Conservation (phyloP, 2,888 invertebrate species). For the Mesoligia furuncula region DNA sequence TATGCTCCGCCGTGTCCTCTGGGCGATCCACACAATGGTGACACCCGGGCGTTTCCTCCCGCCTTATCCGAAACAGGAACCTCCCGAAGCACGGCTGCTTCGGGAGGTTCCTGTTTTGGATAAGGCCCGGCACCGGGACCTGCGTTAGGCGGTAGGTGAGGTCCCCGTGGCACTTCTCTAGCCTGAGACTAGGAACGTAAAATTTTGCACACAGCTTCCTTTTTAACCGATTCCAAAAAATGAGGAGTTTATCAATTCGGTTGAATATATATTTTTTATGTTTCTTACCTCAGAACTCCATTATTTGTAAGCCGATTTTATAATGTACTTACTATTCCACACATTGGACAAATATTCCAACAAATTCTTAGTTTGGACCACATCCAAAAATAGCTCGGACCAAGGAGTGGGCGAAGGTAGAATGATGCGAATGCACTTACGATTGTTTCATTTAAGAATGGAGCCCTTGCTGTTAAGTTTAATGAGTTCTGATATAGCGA, state of each 20-base stretch:
- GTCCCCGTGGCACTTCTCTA: too few species aligned
- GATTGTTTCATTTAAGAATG: conserved; percentile 86
- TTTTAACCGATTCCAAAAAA: background rate
- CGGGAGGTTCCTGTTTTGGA: too few species aligned
- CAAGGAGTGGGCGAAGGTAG: conserved; percentile 86
- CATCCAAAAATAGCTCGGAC: conserved; percentile 78
- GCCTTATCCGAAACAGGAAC: too few species aligned
- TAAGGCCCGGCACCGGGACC: too few species aligned
- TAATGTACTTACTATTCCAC: background rate
- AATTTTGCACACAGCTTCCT: background rate
- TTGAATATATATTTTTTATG: too few species aligned
- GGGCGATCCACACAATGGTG: too few species aligned
- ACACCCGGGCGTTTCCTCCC: too few species aligned
- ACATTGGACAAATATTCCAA: conserved; percentile 16
- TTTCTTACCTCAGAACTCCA: too few species aligned
- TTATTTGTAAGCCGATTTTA: background rate
- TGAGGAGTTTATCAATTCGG: too few species aligned
- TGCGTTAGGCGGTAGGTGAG: too few species aligned
- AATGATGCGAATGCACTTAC: conserved; percentile 85
- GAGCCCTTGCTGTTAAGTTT: conserved; percentile 76
- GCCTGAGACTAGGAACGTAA: background rate
- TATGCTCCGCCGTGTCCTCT: too few species aligned
- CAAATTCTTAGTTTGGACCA: conserved; percentile 70
- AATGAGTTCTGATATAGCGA: conserved; percentile 81
- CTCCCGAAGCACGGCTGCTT: too few species aligned